phyloP scores from a whole-genome alignment of 1,140 invertebrate genomes.

The Metaphire vulgaris region DNA sequence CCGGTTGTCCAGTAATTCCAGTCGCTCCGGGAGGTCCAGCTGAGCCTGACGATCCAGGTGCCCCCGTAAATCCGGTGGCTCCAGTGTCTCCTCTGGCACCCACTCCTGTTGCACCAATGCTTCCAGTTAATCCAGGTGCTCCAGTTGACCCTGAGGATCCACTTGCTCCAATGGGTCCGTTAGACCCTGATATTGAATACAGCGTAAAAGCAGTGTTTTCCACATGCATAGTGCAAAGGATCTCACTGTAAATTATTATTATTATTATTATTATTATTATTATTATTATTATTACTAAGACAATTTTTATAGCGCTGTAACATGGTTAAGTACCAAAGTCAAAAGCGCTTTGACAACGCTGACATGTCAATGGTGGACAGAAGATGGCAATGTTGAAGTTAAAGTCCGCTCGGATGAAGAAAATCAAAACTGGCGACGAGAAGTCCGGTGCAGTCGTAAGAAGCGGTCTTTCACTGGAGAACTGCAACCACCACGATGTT shows the following conservation, averaged over 20 bases:
- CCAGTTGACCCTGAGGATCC: constrained; percentile 27
- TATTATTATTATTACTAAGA: no score
- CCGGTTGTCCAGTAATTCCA: constrained; percentile 26
- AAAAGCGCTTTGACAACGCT: no score
- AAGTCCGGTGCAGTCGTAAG: no score
- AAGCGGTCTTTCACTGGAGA: no score
- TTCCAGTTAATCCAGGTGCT: constrained; percentile 10
- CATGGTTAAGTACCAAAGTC: not conserved
- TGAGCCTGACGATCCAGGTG: constrained; percentile 15
- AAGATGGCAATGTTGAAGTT: no score
- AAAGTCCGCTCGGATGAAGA: no score
- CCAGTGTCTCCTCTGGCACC: constrained; percentile 26
- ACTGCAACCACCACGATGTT: no score
- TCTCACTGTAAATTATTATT: not conserved
- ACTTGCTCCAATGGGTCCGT: not conserved
- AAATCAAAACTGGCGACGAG: no score
- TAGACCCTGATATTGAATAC: not conserved
- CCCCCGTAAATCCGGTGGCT: constrained; percentile 24
- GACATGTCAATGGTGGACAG: no score
- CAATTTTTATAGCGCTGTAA: not conserved
- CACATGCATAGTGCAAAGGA: not conserved
- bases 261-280: no score
- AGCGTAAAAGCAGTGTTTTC: not conserved
- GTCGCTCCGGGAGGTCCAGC: constrained; percentile 19
- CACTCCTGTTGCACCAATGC: not conserved